A percentile compares a stretch with the other conserved stretches of the same genome.
Conservation (phyloP, 2,797 vertebrate species). For the Setipinna tenuifilis region DNA sequence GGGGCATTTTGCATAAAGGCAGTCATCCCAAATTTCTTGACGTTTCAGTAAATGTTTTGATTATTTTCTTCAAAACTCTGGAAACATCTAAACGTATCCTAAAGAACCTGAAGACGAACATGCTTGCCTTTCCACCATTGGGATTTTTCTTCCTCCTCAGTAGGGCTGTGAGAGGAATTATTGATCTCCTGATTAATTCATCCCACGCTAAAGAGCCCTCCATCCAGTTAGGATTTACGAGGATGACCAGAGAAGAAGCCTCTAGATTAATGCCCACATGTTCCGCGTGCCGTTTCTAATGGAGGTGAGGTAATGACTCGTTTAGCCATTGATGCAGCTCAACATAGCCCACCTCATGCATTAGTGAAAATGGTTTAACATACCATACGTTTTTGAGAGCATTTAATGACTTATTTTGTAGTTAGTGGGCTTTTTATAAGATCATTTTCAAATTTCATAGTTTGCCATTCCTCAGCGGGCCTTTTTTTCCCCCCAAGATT, state of each 20-base stretch:
- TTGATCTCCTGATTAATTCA: slow-evolving; percentile 41
- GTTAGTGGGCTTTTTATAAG: not conserved
- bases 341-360: not conserved
- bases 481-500: not conserved
- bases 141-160: not conserved
- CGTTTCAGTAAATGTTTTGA: too few species aligned
- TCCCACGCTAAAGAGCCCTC: slow-evolving; percentile 14
- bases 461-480: not conserved
- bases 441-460: not conserved
- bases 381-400: not conserved
- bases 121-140: not conserved
- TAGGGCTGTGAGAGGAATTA: not conserved
- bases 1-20: too few species aligned
- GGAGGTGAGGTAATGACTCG: slow-evolving; percentile 15
- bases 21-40: too few species aligned
- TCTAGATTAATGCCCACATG: not conserved
- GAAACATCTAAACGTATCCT: not conserved
- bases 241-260: slow-evolving; percentile 6
- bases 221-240: slow-evolving; percentile 30
- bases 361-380: not conserved
- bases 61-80: not conserved
- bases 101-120: not conserved
- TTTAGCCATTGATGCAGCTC: not conserved
- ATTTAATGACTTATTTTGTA: not conserved
- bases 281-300: slow-evolving; percentile 17